Percentiles rank a stretch among this genome's conserved stretches.
Conservation (phyloP, 2,113 vertebrate genomes). For the Apeltes quadracus region DNA sequence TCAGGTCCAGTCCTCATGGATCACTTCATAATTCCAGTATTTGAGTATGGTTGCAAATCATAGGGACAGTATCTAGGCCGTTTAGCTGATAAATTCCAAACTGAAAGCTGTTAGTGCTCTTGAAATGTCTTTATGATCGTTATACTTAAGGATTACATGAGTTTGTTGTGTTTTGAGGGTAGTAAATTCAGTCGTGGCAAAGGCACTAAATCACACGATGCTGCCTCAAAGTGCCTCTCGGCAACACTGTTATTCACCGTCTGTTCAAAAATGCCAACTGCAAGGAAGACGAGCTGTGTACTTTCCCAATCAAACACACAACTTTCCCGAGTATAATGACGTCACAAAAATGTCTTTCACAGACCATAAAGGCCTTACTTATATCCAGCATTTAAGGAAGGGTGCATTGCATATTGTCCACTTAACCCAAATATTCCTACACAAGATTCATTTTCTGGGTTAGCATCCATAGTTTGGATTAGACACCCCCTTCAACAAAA, state of each 20-base stretch:
- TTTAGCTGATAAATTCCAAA: constrained; percentile 47
- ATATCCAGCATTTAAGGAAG: constrained; percentile 43
- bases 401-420: constrained; percentile 24
- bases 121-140: constrained; percentile 44
- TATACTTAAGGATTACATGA: constrained; percentile 39
- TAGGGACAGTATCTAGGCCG: constrained; percentile 17
- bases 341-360: constrained; percentile 63
- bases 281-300: constrained; percentile 68
- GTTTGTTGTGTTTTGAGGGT: constrained; percentile 47
- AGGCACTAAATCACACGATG: constrained; percentile 72
- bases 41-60: constrained; percentile 40
- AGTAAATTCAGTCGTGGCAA: constrained; percentile 69
- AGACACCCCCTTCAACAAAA: constrained; percentile 40
- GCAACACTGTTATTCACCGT: constrained; percentile 64
- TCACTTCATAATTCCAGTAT: constrained; percentile 24
- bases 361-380: constrained; percentile 37
- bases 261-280: constrained; percentile 74
- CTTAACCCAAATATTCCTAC: constrained; percentile 49
- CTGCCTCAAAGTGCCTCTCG: constrained; percentile 71
- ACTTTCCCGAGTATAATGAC: constrained; percentile 55
- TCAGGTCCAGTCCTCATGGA: constrained; percentile 3
- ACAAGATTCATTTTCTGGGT: constrained; percentile 49
- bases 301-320: constrained; percentile 66
- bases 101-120: constrained; percentile 40
- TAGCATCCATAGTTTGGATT: constrained; percentile 35